Evolutionary conservation across 2,797 vertebrate genomes (phyloP).

Genomic region (Oceanodroma leucorhoa): DNA sequence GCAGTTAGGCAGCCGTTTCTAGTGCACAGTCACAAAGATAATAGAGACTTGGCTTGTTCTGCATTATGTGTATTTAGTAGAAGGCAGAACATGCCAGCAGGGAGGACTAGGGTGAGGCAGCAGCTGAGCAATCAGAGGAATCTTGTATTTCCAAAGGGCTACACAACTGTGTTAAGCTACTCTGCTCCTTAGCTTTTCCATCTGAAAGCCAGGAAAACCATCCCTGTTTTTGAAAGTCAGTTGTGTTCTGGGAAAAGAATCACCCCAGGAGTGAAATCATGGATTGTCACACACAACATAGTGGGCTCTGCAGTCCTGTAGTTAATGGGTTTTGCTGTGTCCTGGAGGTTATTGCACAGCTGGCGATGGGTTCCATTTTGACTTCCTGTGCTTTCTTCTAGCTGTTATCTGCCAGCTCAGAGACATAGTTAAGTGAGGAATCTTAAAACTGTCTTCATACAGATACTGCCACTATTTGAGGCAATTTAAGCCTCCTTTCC

Average conservation of each 20-base stretch:
- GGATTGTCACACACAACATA: background rate
- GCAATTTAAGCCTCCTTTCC: background rate
- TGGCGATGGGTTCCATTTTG: background rate
- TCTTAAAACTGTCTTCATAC: background rate
- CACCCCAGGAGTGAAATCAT: background rate
- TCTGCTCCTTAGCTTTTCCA: background rate
- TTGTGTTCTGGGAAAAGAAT: background rate
- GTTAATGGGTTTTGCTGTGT: background rate
- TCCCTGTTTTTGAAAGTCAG: background rate
- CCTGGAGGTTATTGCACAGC: background rate
- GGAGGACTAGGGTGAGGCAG: background rate
- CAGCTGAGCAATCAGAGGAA: background rate
- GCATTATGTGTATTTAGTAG: background rate
- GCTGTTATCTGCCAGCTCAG: background rate
- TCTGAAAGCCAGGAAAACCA: background rate
- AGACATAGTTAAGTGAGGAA: background rate
- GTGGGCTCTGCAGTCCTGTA: background rate
- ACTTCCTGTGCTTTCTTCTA: background rate
- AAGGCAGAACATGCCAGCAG: background rate
- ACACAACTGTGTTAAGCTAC: background rate
- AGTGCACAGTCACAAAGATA: background rate
- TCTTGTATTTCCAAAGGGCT: background rate
- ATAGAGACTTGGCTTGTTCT: background rate
- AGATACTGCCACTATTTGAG: background rate
- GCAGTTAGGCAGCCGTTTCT: background rate